Percentiles rank a stretch among this genome's conserved stretches.
These are phyloP conservation scores for Geococcyx californianus DNA, from an alignment of 2,113 vertebrate species.

Conservation along the genomic window DNA sequence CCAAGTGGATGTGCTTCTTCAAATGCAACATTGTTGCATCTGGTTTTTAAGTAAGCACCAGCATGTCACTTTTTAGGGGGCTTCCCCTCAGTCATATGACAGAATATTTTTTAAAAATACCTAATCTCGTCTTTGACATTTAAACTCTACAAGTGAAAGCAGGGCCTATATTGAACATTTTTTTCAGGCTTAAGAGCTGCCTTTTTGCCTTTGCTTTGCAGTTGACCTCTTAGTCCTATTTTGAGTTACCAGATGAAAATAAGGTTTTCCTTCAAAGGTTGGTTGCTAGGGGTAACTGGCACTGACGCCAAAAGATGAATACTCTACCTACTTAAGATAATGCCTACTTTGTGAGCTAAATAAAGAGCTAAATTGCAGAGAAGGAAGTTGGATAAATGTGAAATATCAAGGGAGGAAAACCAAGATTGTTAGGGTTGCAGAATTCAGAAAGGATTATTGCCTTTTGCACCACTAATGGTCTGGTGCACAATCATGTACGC, in stretches of 20 bases:
- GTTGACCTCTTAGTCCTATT: slow-evolving; percentile 73
- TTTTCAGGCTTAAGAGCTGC: slow-evolving; percentile 41
- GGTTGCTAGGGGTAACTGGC: slow-evolving; percentile 79
- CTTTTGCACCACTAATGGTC: not conserved
- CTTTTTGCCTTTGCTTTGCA: slow-evolving; percentile 50
- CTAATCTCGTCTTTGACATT: not conserved
- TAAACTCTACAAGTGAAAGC: slow-evolving; percentile 50
- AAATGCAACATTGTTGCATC: not conserved
- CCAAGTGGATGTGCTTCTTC: not conserved
- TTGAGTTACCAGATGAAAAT: slow-evolving; percentile 72
- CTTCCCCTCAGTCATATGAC: not conserved
- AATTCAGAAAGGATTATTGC: slow-evolving; percentile 38
- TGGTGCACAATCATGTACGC: not conserved
- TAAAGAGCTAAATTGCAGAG: slow-evolving; percentile 79
- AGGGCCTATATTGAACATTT: slow-evolving; percentile 32
- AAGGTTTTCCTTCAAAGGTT: slow-evolving; percentile 74
- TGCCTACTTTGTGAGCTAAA: slow-evolving; percentile 81
- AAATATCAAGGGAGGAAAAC: slow-evolving; percentile 66
- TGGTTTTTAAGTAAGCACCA: not conserved
- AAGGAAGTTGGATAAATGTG: slow-evolving; percentile 69
- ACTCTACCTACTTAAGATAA: slow-evolving; percentile 79
- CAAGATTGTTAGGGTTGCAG: slow-evolving; percentile 25
- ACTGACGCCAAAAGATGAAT: slow-evolving; percentile 76
- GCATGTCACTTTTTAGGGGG: not conserved
- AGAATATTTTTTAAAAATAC: not conserved